These are phyloP conservation scores for Plebejus anna DNA, from an alignment of 2,888 invertebrate species.

Conservation along the genomic window DNA sequence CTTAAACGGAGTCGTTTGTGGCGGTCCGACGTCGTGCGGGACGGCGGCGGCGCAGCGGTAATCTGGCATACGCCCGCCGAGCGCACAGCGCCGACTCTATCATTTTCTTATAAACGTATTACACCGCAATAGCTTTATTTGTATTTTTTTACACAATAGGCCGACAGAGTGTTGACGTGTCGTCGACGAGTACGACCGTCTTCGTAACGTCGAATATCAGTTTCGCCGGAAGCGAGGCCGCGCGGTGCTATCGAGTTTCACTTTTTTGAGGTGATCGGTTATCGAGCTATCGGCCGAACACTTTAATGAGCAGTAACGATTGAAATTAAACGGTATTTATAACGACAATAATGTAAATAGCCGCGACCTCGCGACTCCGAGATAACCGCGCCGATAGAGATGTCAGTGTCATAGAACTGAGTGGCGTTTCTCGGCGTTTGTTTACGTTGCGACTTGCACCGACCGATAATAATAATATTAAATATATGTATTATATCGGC, in stretches of 20 bases:
- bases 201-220: conserved; percentile 51
- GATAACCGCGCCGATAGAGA: conserved; percentile 58
- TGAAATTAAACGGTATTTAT: conserved; percentile 76
- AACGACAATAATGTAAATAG: conserved; percentile 57
- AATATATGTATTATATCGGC: neutral
- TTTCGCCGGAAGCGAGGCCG: conserved; percentile 61
- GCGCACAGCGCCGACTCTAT: conserved; percentile 68
- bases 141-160: conserved; percentile 54
- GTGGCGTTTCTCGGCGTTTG: conserved; percentile 55
- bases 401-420: conserved; percentile 71
- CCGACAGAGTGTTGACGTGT: conserved; percentile 74
- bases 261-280: conserved; percentile 57
- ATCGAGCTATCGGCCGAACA: conserved; percentile 77
- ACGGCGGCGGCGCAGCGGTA: conserved; percentile 42
- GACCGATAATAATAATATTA: conserved; percentile 39
- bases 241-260: conserved; percentile 58
- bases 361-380: conserved; percentile 56
- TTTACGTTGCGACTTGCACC: conserved; percentile 48
- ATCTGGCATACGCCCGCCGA: conserved; percentile 71
- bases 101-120: conserved; percentile 73
- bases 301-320: conserved; percentile 70
- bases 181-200: conserved; percentile 63
- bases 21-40: conserved; percentile 62
- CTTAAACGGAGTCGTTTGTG: conserved; percentile 72
- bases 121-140: conserved; percentile 68